Evolutionary conservation across 2,113 vertebrate species (phyloP).

Genomic region (Callocephalon fimbriatum): DNA sequence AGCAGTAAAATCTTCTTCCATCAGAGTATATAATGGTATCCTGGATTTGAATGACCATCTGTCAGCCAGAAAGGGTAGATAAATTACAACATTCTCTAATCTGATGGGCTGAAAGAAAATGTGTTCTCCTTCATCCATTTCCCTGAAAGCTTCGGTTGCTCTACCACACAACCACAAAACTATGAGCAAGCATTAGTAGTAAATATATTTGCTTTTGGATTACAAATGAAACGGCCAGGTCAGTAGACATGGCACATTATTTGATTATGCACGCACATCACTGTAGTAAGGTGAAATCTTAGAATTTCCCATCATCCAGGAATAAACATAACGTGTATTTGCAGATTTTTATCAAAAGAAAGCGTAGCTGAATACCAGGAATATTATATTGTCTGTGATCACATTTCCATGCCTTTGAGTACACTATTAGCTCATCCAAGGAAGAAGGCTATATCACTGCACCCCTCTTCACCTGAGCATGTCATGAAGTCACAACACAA

Average conservation of each 20-base stretch:
- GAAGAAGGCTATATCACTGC: neutral
- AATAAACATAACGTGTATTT: neutral
- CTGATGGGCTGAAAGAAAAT: constrained; percentile 48
- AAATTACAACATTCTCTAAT: constrained; percentile 73
- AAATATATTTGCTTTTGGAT: neutral
- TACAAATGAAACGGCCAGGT: neutral
- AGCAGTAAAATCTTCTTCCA: constrained; percentile 54
- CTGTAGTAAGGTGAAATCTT: neutral
- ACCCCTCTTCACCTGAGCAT: accelerated
- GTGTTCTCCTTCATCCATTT: constrained; percentile 57
- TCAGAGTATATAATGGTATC: constrained; percentile 68
- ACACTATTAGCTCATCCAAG: neutral
- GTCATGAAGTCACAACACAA: neutral
- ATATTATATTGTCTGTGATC: neutral
- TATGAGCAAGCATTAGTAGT: neutral
- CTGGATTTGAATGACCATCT: constrained; percentile 80
- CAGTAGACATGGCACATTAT: accelerated
- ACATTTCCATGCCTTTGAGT: neutral
- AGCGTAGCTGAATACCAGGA: neutral
- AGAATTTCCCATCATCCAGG: neutral
- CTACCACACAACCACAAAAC: neutral
- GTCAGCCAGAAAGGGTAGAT: constrained; percentile 72
- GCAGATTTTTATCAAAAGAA: neutral
- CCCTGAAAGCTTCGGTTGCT: constrained; percentile 44
- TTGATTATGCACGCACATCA: neutral